phyloP scores from a whole-genome alignment of 2,113 vertebrate species.

The Colius striatus region DNA sequence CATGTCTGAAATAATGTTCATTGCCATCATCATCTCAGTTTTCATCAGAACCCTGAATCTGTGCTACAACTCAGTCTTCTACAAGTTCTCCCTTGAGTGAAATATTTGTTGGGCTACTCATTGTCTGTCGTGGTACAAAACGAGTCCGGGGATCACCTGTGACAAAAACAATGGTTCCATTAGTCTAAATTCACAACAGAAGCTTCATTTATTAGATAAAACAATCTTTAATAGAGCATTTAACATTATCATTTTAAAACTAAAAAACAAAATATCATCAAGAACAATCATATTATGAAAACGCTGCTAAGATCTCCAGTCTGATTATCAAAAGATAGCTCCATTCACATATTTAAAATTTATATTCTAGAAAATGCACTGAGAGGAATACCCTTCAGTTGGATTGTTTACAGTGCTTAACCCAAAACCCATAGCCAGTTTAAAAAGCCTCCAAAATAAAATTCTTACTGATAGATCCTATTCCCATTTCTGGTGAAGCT shows the following conservation, averaged over 20 bases:
- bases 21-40: conserved; percentile 59
- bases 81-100: conserved; percentile 16
- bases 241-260: background rate
- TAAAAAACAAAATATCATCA: conserved; percentile 52
- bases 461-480: background rate
- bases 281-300: conserved; percentile 52
- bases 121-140: background rate
- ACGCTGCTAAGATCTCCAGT: background rate
- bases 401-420: background rate
- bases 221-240: background rate
- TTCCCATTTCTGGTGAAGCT: background rate
- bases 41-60: conserved; percentile 58
- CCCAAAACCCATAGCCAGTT: background rate
- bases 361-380: background rate
- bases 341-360: background rate
- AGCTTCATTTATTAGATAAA: conserved; percentile 2
- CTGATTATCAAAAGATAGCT: background rate
- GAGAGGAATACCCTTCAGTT: background rate
- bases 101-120: background rate
- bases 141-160: conserved; percentile 53
- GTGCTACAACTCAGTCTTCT: conserved; percentile 57
- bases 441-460: background rate
- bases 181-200: conserved; percentile 32
- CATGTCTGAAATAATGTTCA: conserved; percentile 61
- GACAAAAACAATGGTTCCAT: conserved; percentile 54